Base-by-base conservation (phyloP, 2,888 invertebrate genomes). In the Cheilosia soror region DNA sequence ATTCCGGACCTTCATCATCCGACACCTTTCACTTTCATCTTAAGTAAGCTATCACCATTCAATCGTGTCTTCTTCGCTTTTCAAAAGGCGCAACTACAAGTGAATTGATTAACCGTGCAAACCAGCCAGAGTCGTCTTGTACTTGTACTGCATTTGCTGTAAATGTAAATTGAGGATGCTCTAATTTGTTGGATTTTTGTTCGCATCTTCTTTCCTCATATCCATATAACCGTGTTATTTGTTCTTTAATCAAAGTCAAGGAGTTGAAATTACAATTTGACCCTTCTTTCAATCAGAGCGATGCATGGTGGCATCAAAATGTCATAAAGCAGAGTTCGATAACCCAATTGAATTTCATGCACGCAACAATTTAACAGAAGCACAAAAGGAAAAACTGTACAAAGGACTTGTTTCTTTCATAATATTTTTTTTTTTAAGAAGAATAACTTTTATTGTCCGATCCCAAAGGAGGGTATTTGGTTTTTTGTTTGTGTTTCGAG, bases 21-120 rank as follows among this genome's bases (percentile, higher is more conserved):
- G 31, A 69, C 44, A 58, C 47, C 57, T 58, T 68, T 69, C 57
- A 69, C 69, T 69, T 69, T 69, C 47, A 37, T 57, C 29, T 11
- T 57, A 11, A 44, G 31, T 33, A 44, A 44, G 57, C 33, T 33
- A 42, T 44, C 68, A 57, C 44, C 33, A 44, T 55, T 68, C 31
- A 42, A 20, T 55, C 29, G 7, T 7, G n/a, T 42, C 40, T n/a
- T 40, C 40, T 42, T 66, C 11, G 11, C 13, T 31, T 42, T 44
- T 33, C 29, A 13, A 40, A 51, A 51, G 37, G 49, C 6, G 37
- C 11, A 51, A 37, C 25, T 27, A 37, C 27, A 51, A 65, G 13
- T 33, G 15, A 29, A 31, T 62, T 63, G 33, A 33, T 49, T 25
- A n/a, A 37, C 37, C 37, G 37, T 37, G 37, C 37, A 4, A 11